Base-by-base conservation (phyloP, 2,113 vertebrate species). In the Psophia crepitans region DNA sequence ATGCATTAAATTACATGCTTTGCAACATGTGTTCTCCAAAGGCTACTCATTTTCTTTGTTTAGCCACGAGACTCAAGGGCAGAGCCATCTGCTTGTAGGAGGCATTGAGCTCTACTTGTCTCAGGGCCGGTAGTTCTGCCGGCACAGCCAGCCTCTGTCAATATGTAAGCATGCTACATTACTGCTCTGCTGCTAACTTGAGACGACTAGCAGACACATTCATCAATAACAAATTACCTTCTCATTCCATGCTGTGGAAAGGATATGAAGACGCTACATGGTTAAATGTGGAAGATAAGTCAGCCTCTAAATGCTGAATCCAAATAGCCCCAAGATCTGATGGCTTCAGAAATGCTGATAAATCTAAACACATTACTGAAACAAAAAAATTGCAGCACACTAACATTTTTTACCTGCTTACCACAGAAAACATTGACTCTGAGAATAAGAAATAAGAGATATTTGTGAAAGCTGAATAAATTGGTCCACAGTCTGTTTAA, bases 161-260 rank as follows among this genome's bases (percentile, higher is more conserved):
- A 48, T 66, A 43, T 0, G 1, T 24, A 41, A 46, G 12, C 11
- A 24, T 14, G 33, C 8, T 44, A 13, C 3, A 1, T 64, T 57
- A 21, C 23, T 75, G 35, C 39, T 65, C 9, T 20, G 39, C 30
- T 76, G 27, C 53, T 41, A 30, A 11, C 5, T 8, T 41, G 18
- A 86, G 28, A 49, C 1, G 2, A 84, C 57, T 20, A 33, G 41
- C 32, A 71, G 44, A n/a, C 5, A 46, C 12, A 15, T 5, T 78
- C 26, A 23, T 10, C 22, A 82, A 27, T 27, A 71, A 69, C 5
- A 79, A 79, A 71, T 11, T 26, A 30, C 10, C 13, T 61, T 95
- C n/a, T 61, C 2, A 12, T 61, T 37, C 37, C 49, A 60, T 46
- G n/a, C 30, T 41, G 9, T 28, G 22, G 39, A 68, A 92, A 86